Percentiles rank a stretch among this genome's conserved stretches.
Conservation (phyloP, 2,113 vertebrate species). For the Gallinago jamesoni region DNA sequence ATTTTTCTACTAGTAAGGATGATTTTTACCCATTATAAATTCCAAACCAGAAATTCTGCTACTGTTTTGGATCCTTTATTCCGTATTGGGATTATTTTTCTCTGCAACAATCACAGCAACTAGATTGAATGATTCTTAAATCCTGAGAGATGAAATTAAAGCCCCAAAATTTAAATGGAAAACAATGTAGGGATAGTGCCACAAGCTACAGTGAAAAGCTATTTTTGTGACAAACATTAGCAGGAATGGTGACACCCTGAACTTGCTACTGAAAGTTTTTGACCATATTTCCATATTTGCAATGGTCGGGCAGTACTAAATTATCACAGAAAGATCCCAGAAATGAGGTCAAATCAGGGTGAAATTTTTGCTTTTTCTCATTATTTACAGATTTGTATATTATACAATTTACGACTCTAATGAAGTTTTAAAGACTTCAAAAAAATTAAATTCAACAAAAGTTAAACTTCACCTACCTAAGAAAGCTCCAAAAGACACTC, state of each 20-base stretch:
- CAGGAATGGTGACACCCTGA: neutral
- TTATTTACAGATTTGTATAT: neutral
- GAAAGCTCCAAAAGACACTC: constrained; percentile 90
- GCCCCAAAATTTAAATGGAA: neutral
- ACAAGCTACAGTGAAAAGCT: neutral
- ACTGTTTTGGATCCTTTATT: neutral
- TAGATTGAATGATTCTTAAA: neutral
- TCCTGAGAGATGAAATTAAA: neutral
- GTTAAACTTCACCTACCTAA: constrained; percentile 83
- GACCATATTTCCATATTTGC: neutral
- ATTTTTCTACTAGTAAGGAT: neutral
- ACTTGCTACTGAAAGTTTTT: neutral
- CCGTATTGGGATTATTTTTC: neutral
- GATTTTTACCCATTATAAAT: neutral
- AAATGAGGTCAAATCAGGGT: neutral
- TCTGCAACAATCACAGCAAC: neutral
- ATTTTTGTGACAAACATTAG: neutral
- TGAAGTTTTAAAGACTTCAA: neutral
- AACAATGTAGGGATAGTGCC: neutral
- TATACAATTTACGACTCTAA: neutral
- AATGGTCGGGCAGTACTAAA: neutral
- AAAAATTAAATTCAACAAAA: neutral
- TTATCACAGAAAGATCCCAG: neutral
- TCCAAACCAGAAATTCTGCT: neutral
- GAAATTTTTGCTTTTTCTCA: neutral